Evolutionary conservation across 37 sponge, comb jelly and placozoan species (phyloP), one percentile per base, ranked within the genome.

Genomic region (Tethya wilhelma): DNA sequence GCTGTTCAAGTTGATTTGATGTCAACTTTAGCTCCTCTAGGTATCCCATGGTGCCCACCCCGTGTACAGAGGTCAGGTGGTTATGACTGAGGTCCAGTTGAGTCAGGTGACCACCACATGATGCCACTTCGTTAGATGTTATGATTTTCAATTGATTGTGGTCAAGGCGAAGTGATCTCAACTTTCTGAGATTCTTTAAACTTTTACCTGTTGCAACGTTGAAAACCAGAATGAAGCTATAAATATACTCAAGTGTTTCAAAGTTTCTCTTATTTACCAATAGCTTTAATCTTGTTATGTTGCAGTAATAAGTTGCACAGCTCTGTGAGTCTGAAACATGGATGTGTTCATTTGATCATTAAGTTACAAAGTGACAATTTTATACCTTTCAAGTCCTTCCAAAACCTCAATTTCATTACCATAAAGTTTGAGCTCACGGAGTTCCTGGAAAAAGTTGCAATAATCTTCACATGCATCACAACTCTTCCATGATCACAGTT

Each of bases 381-480:
- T 5, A 30, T 43, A 78, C 79, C 64, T 78, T 32, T 66, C 59
- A n/a, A 85, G 33, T n/a, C 86, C 85, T n/a, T 70, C 78, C 5
- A 85, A 69, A 0, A 38, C 36, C 32, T 38, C 46, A 1, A 84
- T 84, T 6, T 31, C 3, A 41, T 85, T 85, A 19, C 78, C 69
- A 78, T 85, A 85, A 0, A 85, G 86, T 45, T 77, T 77, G 31
- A 83, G 74, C n/a, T 83, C 83, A 30, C 83, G 44, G 23, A 83
- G 75, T 0, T 59, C 77, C 77, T 76, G 77, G 30, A 42, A 23
- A 20, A 23, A 42, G 20, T 25, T 7, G 22, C 22, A 23, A 60
- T n/a, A 12, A 12, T 60, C 11, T n/a, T 8, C 7, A 37, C 40
- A 67, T 67, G 6, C 20, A n/a, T 25, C 30, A 72, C 26, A 3